phyloP scores from a whole-genome alignment of 2,888 invertebrate genomes.

The Scaptomyza flava region DNA sequence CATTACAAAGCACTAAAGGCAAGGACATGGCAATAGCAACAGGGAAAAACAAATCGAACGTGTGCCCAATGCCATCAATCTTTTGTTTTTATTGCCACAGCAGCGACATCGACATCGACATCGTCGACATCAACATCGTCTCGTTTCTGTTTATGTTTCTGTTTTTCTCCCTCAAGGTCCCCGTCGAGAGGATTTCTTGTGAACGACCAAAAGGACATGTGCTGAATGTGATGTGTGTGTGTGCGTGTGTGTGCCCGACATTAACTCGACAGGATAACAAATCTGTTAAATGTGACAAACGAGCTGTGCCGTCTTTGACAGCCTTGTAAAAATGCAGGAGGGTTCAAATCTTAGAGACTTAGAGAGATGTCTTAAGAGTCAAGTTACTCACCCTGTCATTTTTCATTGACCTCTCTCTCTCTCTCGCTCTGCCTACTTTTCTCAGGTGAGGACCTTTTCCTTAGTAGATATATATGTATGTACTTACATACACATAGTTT shows the following conservation, averaged over 20 bases:
- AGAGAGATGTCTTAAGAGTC: slow-evolving; percentile 54
- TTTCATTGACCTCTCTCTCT: slow-evolving; percentile 72
- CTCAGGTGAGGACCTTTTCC: slow-evolving; percentile 33
- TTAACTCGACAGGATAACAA: slow-evolving; percentile 84
- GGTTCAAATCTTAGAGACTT: slow-evolving; percentile 16
- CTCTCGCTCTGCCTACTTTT: slow-evolving; percentile 41
- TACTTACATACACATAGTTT: no score
- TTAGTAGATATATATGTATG: no score
- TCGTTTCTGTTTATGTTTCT: slow-evolving; percentile 1
- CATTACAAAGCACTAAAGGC: slow-evolving; percentile 81
- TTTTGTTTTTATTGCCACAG: slow-evolving; percentile 80
- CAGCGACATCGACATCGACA: slow-evolving; percentile 25
- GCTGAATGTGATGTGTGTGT: slow-evolving; percentile 29
- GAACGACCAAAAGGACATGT: slow-evolving; percentile 60
- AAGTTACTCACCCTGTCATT: slow-evolving; percentile 64
- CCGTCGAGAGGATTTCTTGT: slow-evolving; percentile 64
- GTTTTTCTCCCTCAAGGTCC: slow-evolving; percentile 44
- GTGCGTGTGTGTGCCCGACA: slow-evolving; percentile 75
- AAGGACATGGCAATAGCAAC: slow-evolving; percentile 72
- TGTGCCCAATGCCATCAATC: slow-evolving; percentile 81
- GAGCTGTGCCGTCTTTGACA: slow-evolving; percentile 76
- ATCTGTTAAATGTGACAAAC: slow-evolving; percentile 84
- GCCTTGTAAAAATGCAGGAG: slow-evolving; percentile 52
- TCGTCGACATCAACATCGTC: slow-evolving; percentile 17
- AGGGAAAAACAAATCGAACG: slow-evolving; percentile 80